Evolutionary conservation across 2,113 vertebrate species (phyloP), one percentile per base, ranked within the genome.

Genomic region (Chaenogobius annularis): DNA sequence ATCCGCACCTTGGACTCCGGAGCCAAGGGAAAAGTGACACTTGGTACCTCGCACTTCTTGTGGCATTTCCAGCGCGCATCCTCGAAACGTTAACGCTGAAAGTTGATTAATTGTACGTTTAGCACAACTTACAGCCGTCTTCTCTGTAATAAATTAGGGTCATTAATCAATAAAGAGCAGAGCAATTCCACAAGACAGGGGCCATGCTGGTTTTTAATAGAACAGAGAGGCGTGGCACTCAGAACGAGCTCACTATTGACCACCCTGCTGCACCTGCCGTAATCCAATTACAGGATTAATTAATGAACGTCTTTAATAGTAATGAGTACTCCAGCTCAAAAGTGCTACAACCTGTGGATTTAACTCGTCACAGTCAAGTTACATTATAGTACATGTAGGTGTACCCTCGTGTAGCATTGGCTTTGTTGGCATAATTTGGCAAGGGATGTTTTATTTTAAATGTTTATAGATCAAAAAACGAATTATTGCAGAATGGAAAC

Each of bases 121-220:
- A 98, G 95, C 94, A 93, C 94, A 94, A 97, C 95, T 96, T 94
- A 95, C 95, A 95, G 95, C 95, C 95, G 94, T 96, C 93, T 94
- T 94, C 95, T 95, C 91, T 85, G 94, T 97, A 97, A 99, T 99
- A 98, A 98, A 99, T 98, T 96, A 98, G 96, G 93, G 96, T 95
- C 96, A 99, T 99, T 99, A 98, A 99, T 99, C 98, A 99, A 99
- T 99, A 98, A 94, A 98, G 95, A 96, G 95, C 95, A 95, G 93
- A 91, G 95, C 96, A 94, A 96, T 96, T 95, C 94, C 94, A 92
- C 93, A 93, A 96, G 95, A 96, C 96, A 94, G 96, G 95, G 95
- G 94, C 96, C 97, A 96, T 94, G 96, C 97, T 97, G 97, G 87
- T 95, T 97, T 93, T 94, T 98, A 97, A 98, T 98, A 98, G 96